Base-by-base conservation (phyloP, 2,113 vertebrate species). In the Hyaena hyaena region DNA sequence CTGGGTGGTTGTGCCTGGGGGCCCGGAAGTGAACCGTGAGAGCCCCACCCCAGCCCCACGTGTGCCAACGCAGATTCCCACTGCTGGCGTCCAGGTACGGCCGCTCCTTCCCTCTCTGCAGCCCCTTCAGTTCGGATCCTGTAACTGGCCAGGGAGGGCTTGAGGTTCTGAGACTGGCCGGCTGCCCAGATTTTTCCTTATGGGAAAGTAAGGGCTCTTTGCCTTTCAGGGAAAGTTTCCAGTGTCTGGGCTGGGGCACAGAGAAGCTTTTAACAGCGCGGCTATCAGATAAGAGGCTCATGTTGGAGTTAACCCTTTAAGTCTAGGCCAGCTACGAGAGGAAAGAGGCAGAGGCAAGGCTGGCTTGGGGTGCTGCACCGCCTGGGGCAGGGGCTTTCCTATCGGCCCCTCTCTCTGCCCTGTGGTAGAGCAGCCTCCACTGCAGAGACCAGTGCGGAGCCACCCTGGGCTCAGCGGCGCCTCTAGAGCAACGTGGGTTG, bases 191-290 rank as follows among this genome's bases (percentile, higher is more conserved):
- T 43, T 24, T 33, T 10, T 71, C 55, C 88, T 61, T 39, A 23
- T 0, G 48, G 71, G 81, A 73, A 87, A 90, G 91, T 61, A 14
- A 31, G 65, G 8, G 21, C 48, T 79, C 76, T 55, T 21, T 68
- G 63, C 45, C 39, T 86, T 73, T 43, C 81, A 48, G 94, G 90
- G 92, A 73, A n/a, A 43, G 63, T 53, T 45, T 66, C 95, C 88
- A 45, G 23, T 28, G 53, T 73, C 90, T 31, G 4, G 39, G 26
- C 86, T 11, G 50, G 77, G 50, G n/a, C 39, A n/a, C 74, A 58
- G 33, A 61, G 55, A 39, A 66, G 50, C 95, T 92, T 76, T 88
- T 28, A 24, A 11, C 4, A 9, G 77, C 16, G 45, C 35, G 50
- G 55, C 48, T 33, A 5, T 66, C 80, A 73, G 93, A 53, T 11